phyloP scores from a whole-genome alignment of 2,888 invertebrate species.

The Rhingia rostrata region DNA sequence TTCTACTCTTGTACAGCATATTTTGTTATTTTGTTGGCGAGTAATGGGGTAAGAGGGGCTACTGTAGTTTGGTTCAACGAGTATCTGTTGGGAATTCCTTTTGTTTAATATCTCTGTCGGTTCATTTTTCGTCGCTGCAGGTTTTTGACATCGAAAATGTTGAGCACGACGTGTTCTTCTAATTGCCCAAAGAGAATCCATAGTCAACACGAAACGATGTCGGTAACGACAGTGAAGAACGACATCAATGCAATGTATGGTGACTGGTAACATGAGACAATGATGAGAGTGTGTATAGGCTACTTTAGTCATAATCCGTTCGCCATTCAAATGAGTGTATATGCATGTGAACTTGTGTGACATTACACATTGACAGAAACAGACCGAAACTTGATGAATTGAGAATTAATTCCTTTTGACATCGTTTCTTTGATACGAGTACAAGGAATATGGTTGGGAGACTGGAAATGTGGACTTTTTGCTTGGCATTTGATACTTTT shows the following conservation, averaged over 20 bases:
- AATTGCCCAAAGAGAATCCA: constrained; percentile 63
- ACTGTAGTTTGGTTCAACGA: neutral
- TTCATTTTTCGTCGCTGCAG: constrained; percentile 53
- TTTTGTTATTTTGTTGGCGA: constrained; percentile 5
- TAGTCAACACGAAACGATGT: constrained; percentile 17
- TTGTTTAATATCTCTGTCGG: constrained; percentile 63
- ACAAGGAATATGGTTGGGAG: neutral
- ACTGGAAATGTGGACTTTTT: neutral
- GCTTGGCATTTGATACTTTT: constrained; percentile 56
- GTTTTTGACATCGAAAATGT: constrained; percentile 63
- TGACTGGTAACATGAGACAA: constrained; percentile 53
- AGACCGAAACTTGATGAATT: constrained; percentile 82
- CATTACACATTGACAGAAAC: constrained; percentile 62
- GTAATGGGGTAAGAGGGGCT: neutral
- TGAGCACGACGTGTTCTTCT: constrained; percentile 54
- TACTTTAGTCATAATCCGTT: constrained; percentile 59
- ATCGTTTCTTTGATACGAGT: constrained; percentile 76
- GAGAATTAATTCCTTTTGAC: constrained; percentile 82
- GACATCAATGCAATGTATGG: constrained; percentile 14
- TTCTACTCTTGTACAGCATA: constrained; percentile 16
- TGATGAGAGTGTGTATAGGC: constrained; percentile 16
- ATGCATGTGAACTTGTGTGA: constrained; percentile 35
- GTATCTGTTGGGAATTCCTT: constrained; percentile 45
- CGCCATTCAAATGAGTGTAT: constrained; percentile 25
- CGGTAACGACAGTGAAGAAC: constrained; percentile 22